Percentiles rank a stretch among this genome's conserved stretches.
Conservation (phyloP, 2,113 vertebrate species). For the Brachirus orientalis region DNA sequence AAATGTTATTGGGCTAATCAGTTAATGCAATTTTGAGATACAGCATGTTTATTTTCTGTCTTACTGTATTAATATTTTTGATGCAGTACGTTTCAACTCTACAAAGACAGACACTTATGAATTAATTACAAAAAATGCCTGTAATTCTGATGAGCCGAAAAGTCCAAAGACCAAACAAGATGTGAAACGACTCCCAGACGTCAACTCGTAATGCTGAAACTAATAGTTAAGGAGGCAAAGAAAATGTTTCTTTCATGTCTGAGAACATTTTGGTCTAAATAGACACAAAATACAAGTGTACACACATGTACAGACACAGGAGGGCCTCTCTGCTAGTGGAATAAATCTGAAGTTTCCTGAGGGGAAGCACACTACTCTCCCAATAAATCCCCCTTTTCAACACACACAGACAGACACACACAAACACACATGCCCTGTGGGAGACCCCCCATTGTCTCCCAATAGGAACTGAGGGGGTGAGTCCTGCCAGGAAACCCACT, state of each 20-base stretch:
- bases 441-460: constrained; percentile 80
- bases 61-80: too few relatives aligned
- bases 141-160: too few relatives aligned
- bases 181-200: too few relatives aligned
- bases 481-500: constrained; percentile 74
- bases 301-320: constrained; percentile 15
- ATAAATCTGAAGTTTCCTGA: constrained; percentile 81
- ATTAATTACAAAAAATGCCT: too few relatives aligned
- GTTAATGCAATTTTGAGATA: too few relatives aligned
- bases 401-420: constrained; percentile 23
- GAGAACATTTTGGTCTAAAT: neutral
- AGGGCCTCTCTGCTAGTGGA: constrained; percentile 55
- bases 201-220: constrained; percentile 10
- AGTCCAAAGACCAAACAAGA: too few relatives aligned
- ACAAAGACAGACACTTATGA: too few relatives aligned
- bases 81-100: too few relatives aligned
- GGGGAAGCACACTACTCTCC: constrained; percentile 72
- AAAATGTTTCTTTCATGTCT: constrained; percentile 22
- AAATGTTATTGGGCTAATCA: too few relatives aligned
- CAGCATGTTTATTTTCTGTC: too few relatives aligned
- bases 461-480: constrained; percentile 53
- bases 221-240: constrained; percentile 9
- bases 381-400: constrained; percentile 53
- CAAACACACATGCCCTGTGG: constrained; percentile 47
- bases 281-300: neutral